A percentile compares a stretch with the other conserved stretches of the same genome.
Evolutionary conservation across 2,888 invertebrate species (phyloP).

Genomic region (Oxystoma pomonae): DNA sequence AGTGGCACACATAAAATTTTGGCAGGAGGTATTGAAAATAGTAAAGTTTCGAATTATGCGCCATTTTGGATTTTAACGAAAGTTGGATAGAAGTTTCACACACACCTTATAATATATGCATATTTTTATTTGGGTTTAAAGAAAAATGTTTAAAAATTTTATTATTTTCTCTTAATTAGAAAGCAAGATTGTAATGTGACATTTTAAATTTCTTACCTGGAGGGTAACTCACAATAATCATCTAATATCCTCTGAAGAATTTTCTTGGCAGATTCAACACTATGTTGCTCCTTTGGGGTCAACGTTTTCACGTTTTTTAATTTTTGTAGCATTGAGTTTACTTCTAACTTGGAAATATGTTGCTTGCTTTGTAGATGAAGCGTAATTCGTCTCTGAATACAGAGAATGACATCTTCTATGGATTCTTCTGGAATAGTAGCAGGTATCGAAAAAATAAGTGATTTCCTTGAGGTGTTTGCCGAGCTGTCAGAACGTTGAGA

Average conservation of each 20-base stretch:
- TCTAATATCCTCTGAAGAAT: neutral
- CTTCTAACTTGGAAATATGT: neutral
- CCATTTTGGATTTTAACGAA: too few species aligned
- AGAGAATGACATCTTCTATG: neutral
- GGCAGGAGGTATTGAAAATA: too few species aligned
- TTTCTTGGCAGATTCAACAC: neutral
- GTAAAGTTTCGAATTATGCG: too few species aligned
- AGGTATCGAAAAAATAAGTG: neutral
- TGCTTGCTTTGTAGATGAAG: neutral
- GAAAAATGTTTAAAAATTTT: too few species aligned
- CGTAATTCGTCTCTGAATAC: neutral
- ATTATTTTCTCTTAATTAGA: too few species aligned
- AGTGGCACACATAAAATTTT: too few species aligned
- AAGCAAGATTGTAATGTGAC: too few species aligned
- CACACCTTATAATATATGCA: too few species aligned
- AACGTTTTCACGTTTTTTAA: neutral
- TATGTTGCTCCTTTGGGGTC: neutral
- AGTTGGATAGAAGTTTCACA: too few species aligned
- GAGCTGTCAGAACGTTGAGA: neutral
- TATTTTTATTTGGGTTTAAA: too few species aligned
- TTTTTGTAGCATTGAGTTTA: neutral
- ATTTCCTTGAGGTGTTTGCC: neutral
- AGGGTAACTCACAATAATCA: neutral
- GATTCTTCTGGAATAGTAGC: neutral
- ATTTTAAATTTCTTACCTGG: neutral